phyloP scores from a whole-genome alignment of 1,140 invertebrate species.

The Yoshiicerus persimilis region DNA sequence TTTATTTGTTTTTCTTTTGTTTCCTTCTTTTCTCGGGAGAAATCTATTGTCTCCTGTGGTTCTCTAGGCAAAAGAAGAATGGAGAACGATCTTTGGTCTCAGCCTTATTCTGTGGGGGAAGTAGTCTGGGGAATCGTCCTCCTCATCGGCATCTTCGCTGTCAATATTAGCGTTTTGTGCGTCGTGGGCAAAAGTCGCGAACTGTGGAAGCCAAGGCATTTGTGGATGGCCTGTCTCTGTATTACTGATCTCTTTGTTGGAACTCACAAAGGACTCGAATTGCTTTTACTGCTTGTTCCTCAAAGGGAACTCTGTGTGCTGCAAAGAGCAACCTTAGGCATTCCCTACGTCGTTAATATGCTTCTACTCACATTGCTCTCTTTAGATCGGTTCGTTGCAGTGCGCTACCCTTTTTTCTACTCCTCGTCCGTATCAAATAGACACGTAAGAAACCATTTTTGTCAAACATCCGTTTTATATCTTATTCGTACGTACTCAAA shows the following conservation, averaged over 20 bases:
- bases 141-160: slow-evolving; percentile 39
- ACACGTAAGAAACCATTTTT: slow-evolving; percentile 43
- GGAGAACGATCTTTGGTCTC: slow-evolving; percentile 20
- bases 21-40: background rate
- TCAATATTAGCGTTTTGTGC: slow-evolving; percentile 41
- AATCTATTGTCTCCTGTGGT: background rate
- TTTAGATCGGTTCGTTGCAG: slow-evolving; percentile 48
- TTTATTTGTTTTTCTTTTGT: background rate
- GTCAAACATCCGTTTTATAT: too few species aligned
- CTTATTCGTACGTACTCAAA: too few species aligned
- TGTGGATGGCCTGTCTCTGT: slow-evolving; percentile 50
- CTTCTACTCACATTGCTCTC: slow-evolving; percentile 47
- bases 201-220: slow-evolving; percentile 49
- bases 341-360: slow-evolving; percentile 49
- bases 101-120: slow-evolving; percentile 31
- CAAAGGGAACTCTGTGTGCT: slow-evolving; percentile 43
- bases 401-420: slow-evolving; percentile 48
- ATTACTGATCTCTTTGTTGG: slow-evolving; percentile 49
- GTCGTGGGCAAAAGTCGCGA: slow-evolving; percentile 38
- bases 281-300: slow-evolving; percentile 35
- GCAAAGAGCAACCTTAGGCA: slow-evolving; percentile 41
- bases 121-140: slow-evolving; percentile 45
- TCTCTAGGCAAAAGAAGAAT: background rate
- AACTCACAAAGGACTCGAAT: slow-evolving; percentile 45
- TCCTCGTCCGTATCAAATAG: slow-evolving; percentile 39